Conservation (phyloP, 2,113 vertebrate genomes). For the Apaloderma vittatum region DNA sequence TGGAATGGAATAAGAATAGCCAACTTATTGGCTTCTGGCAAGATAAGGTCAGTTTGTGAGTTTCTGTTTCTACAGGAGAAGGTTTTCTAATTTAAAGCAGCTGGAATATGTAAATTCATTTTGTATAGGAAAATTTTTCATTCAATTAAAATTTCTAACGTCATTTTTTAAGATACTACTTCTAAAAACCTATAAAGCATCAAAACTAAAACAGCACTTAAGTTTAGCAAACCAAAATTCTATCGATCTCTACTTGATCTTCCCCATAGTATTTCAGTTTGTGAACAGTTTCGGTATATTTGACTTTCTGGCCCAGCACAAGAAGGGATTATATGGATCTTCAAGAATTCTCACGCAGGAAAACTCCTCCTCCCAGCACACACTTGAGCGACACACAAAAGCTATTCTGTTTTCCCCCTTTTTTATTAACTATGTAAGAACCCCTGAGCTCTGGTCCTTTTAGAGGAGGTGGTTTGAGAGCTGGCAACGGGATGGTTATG, state of each 20-base stretch:
- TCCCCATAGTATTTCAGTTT: not conserved
- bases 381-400: not conserved
- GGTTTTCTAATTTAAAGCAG: not conserved
- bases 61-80: not conserved
- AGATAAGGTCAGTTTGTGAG: not conserved
- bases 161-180: not conserved
- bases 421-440: not conserved
- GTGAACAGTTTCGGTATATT: not conserved
- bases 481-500: not conserved
- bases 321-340: not conserved
- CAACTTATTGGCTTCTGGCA: not conserved
- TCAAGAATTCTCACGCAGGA: not conserved
- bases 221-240: not conserved
- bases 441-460: not conserved
- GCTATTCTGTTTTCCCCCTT: not conserved
- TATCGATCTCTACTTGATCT: not conserved
- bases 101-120: not conserved
- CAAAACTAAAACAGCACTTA: not conserved
- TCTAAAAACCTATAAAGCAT: not conserved
- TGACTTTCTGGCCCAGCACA: not conserved
- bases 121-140: not conserved
- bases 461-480: not conserved
- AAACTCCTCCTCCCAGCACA: not conserved
- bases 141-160: not conserved
- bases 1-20: too few species aligned